These are phyloP conservation scores for Gavialis gangeticus DNA, from an alignment of 2,113 vertebrate species.

Conservation along the genomic window DNA sequence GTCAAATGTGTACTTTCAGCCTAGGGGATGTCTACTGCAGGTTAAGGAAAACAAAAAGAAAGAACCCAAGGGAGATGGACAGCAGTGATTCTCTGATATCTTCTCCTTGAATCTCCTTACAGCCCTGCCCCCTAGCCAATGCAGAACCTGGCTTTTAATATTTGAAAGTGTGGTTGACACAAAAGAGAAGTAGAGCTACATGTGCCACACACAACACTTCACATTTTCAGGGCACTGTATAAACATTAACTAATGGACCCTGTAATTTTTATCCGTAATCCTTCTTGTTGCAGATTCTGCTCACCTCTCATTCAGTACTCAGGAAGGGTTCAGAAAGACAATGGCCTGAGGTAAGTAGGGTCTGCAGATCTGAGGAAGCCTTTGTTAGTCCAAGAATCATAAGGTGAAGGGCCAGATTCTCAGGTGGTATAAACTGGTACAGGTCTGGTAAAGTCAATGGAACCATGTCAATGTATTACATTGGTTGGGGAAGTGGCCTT, in stretches of 20 bases:
- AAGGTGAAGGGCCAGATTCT: not conserved
- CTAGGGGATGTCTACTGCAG: not conserved
- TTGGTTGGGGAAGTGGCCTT: not conserved
- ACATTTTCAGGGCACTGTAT: not conserved
- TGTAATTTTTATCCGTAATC: not conserved
- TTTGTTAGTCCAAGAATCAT: not conserved
- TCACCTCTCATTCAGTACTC: not conserved
- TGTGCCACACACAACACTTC: accelerated
- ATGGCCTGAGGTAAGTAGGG: not conserved
- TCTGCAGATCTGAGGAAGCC: not conserved
- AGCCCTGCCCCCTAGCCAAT: not conserved
- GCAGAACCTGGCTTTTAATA: not conserved
- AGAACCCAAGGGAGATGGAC: not conserved
- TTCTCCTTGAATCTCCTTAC: not conserved
- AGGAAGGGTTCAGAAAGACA: not conserved
- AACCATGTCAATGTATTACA: accelerated
- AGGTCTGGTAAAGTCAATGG: not conserved
- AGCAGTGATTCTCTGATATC: not conserved
- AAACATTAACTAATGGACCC: not conserved
- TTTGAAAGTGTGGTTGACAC: not conserved
- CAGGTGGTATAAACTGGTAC: not conserved
- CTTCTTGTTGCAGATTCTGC: not conserved
- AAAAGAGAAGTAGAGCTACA: not conserved
- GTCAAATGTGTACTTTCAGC: not conserved
- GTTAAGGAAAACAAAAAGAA: not conserved